A percentile compares a stretch with the other conserved stretches of the same genome.
Conservation (phyloP, 2,797 vertebrate species). For the Octomys mimax region DNA sequence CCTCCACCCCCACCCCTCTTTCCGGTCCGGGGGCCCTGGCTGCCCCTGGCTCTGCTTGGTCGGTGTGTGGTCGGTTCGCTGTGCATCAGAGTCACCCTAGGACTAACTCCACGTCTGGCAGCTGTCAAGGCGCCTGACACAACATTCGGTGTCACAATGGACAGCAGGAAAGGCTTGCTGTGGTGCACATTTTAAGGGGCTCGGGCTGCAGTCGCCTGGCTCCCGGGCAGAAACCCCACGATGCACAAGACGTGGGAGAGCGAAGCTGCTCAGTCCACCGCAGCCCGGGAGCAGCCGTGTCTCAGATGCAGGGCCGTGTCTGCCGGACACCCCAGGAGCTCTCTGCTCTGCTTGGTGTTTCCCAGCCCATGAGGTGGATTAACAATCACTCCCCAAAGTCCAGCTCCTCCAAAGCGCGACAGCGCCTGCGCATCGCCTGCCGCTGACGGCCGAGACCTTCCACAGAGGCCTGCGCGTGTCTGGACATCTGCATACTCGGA, state of each 20-base stretch:
- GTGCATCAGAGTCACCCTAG: neutral
- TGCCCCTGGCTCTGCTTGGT: neutral
- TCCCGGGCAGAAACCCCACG: neutral
- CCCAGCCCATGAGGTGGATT: neutral
- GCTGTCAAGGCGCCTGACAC: neutral
- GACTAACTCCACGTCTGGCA: neutral
- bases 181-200: neutral
- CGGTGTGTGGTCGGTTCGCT: neutral
- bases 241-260: neutral
- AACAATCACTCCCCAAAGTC: neutral
- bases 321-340: neutral
- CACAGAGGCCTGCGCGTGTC: neutral
- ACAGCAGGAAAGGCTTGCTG: neutral
- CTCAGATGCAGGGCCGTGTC: fast-evolving
- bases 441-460: neutral
- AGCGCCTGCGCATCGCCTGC: neutral
- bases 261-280: neutral
- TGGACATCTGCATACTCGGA: neutral
- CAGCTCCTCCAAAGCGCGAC: neutral
- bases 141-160: neutral
- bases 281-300: neutral
- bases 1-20: neutral
- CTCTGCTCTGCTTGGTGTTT: neutral
- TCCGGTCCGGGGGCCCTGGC: neutral
- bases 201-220: neutral